Evolutionary conservation across 2,113 vertebrate species (phyloP), one percentile per base, ranked within the genome.

Genomic region (Dendropsophus ebraccatus): DNA sequence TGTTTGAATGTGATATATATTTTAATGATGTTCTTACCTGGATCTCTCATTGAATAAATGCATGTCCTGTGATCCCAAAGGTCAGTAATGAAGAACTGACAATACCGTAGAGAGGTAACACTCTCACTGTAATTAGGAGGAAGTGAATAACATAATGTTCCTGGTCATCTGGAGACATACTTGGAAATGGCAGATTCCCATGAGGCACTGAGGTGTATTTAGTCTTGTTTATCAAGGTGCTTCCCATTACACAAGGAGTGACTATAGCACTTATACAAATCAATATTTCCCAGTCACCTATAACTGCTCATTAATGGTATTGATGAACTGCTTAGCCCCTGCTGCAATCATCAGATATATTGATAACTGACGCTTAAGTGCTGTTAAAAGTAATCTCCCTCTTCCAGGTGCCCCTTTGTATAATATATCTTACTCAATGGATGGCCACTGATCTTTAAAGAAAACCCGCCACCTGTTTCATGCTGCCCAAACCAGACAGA

Each of bases 11-110:
- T 37, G 45, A 45, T 62, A 14, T 49, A 70, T 80, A 62, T 75
- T 84, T 62, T 75, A 84, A 84, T 75, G 72, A 84, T 60, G n/a
- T 17, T 58, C 14, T 76, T 84, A 52, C 54, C 50, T 73, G 30
- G 32, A 58, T 32, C 54, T n/a, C 30, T 81, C 69, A 74, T 58
- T 25, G 21, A 56, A 83, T 76, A 75, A 73, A 84, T 84, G 21
- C 30, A 60, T 58, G 82, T 25, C 50, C 54, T 76, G 35, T 75
- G 30, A 60, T 84, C 52, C 70, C 35, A 49, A 37, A 84, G 52
- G 70, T 45, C 72, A 74, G 72, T 62, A 75, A 76, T 73, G 37
- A 21, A 76, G 52, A 60, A 76, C 35, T 30, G 62, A 23, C n/a
- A 47, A 83, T 73, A 8, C 69, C 30, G 37, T 23, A 47, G 82